phyloP scores from a whole-genome alignment of 2,113 vertebrate genomes.

The Pelusios castaneus region DNA sequence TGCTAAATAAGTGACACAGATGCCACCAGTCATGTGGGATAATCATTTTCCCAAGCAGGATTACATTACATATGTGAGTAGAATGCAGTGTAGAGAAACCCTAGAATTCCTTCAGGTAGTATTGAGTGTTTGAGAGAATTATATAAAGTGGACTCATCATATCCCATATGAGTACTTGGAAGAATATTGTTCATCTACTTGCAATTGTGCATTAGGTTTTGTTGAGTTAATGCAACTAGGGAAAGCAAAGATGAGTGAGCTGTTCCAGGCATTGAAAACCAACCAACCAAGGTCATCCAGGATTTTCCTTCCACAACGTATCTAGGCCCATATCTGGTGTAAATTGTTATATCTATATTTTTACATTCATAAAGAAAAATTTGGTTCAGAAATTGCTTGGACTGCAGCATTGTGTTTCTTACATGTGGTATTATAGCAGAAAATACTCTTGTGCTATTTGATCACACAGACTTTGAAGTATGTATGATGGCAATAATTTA shows the following conservation, averaged over 20 bases:
- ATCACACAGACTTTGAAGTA: not conserved
- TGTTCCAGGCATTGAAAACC: not conserved
- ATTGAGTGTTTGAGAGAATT: not conserved
- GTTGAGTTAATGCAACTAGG: not conserved
- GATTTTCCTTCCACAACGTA: not conserved
- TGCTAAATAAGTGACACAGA: not conserved
- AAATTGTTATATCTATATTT: not conserved
- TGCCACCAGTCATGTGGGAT: not conserved
- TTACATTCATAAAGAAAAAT: slow-evolving; percentile 1
- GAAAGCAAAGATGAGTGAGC: not conserved
- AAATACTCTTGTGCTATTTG: not conserved
- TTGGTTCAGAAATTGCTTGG: not conserved
- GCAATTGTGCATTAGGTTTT: too few species aligned
- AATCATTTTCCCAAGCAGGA: not conserved
- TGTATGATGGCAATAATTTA: not conserved
- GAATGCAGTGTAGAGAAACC: not conserved
- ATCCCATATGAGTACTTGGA: too few species aligned
- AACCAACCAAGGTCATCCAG: not conserved
- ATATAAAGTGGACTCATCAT: not conserved
- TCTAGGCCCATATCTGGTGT: not conserved
- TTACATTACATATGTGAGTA: not conserved
- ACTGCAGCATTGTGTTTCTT: not conserved
- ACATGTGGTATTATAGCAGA: not conserved
- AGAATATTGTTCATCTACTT: too few species aligned
- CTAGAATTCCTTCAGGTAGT: not conserved